Evolutionary conservation across 2,888 invertebrate genomes (phyloP).

Genomic region (Caenorhabditis panamensis): DNA sequence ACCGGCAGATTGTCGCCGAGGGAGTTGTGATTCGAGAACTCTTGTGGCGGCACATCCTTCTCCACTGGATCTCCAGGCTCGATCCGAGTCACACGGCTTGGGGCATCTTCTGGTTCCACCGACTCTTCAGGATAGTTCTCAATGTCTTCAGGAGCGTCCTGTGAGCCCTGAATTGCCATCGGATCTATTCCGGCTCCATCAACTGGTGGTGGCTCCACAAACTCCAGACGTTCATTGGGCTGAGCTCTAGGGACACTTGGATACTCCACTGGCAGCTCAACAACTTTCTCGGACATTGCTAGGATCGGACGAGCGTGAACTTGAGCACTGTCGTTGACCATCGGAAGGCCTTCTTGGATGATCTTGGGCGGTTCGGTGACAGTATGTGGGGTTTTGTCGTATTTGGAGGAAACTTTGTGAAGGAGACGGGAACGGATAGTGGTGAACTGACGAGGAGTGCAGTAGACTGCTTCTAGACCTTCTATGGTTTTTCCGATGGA

Average conservation of each 20-base stretch:
- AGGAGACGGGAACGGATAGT: conserved; percentile 42
- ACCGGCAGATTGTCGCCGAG: conserved; percentile 22
- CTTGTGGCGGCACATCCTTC: not conserved
- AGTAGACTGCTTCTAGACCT: conserved; percentile 63
- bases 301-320: conserved; percentile 66
- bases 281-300: conserved; percentile 42
- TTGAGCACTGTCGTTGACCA: conserved; percentile 61
- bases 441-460: conserved; percentile 53
- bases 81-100: not conserved
- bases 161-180: not conserved
- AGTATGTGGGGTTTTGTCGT: not conserved
- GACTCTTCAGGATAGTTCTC: conserved; percentile 3
- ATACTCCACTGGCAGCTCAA: conserved; percentile 61
- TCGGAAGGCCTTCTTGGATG: conserved; percentile 57
- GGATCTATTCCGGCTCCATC: conserved; percentile 34
- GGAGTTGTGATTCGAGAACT: conserved; percentile 17
- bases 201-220: conserved; percentile 33
- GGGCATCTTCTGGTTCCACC: not conserved
- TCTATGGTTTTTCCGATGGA: conserved; percentile 49
- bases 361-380: conserved; percentile 11
- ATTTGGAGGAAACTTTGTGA: conserved; percentile 1
- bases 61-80: conserved; percentile 4
- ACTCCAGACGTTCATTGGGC: conserved; percentile 54
- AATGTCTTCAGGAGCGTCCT: not conserved
- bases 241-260: conserved; percentile 55